Evolutionary conservation across 2,113 vertebrate genomes (phyloP), one percentile per base, ranked within the genome.

Genomic region (Lates calcarifer): DNA sequence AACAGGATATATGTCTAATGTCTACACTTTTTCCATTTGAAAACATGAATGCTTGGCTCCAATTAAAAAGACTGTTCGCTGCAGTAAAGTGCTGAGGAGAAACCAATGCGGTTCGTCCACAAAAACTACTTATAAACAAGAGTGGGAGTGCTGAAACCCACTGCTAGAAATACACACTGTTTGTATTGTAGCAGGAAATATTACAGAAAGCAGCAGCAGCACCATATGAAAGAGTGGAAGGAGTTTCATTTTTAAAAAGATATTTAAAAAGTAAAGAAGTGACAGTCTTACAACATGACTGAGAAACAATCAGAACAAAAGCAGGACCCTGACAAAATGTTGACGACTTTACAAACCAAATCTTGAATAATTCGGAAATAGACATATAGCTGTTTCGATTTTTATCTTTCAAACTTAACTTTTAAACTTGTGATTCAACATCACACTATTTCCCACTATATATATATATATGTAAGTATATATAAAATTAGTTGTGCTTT

Each of bases 41-140:
- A 83, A 88, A 88, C 87, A 81, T 69, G 67, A 79, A 77, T 39
- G 71, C 82, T 89, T 82, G 81, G 79, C 77, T 81, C 81, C 67
- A 85, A 86, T 87, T 87, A 86, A 35, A 83, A 86, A 77, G 53
- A 47, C 71, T 68, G 56, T 78, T 86, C 28, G 5, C 81, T 84
- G 83, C 87, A 88, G 87, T 91, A 88, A 93, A 91, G 90, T 93
- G 89, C 93, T 87, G 89, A 93, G 88, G 75, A 90, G 89, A 93
- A 92, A 91, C 87, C 89, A 85, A 58, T 80, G 90, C 18, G 90
- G 91, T 88, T 70, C 43, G 43, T 87, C 89, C 92, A 90, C 90
- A 91, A 92, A 90, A 93, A 93, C 91, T 87, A 92, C 92, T 93
- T 92, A 92, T 93, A 93, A 93, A 94, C 91, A 93, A 85, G 90